These are phyloP conservation scores for Bactericera cockerelli DNA, from an alignment of 1,140 invertebrate genomes.

Conservation along the genomic window DNA sequence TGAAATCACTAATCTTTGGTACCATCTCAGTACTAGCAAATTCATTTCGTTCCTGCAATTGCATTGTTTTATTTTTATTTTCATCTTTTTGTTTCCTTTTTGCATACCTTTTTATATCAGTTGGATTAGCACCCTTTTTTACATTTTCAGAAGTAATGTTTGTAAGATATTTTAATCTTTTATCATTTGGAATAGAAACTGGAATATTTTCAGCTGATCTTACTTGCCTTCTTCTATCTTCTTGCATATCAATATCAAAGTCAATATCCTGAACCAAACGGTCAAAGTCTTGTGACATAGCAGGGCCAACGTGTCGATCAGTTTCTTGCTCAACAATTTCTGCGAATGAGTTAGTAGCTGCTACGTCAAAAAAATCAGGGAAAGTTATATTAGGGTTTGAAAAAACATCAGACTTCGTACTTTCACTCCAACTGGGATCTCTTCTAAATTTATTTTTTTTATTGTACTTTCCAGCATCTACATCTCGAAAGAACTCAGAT, in stretches of 20 bases:
- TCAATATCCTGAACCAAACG: not conserved
- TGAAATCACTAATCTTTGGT: too few relatives aligned
- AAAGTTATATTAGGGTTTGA: not conserved
- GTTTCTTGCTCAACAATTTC: not conserved
- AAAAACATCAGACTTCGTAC: not conserved
- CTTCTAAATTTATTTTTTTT: not conserved
- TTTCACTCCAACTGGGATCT: not conserved
- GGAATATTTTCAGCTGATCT: slow-evolving; percentile 1
- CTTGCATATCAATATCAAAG: not conserved
- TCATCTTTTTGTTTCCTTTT: too few relatives aligned
- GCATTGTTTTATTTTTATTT: too few relatives aligned
- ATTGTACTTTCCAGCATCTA: not conserved
- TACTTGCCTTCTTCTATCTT: not conserved
- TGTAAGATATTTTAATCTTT: too few relatives aligned
- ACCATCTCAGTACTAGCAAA: too few relatives aligned
- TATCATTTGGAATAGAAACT: too few relatives aligned
- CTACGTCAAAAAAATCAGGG: not conserved
- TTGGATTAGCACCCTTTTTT: too few relatives aligned
- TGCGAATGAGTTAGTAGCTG: not conserved
- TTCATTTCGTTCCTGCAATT: too few relatives aligned
- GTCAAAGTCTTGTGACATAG: not conserved
- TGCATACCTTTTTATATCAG: too few relatives aligned
- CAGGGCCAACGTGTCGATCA: not conserved
- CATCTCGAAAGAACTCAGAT: not conserved
- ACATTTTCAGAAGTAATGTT: too few relatives aligned